Percentiles rank a stretch among this genome's conserved stretches.
phyloP scores from a whole-genome alignment of 2,888 invertebrate species.

The Sipha maydis region DNA sequence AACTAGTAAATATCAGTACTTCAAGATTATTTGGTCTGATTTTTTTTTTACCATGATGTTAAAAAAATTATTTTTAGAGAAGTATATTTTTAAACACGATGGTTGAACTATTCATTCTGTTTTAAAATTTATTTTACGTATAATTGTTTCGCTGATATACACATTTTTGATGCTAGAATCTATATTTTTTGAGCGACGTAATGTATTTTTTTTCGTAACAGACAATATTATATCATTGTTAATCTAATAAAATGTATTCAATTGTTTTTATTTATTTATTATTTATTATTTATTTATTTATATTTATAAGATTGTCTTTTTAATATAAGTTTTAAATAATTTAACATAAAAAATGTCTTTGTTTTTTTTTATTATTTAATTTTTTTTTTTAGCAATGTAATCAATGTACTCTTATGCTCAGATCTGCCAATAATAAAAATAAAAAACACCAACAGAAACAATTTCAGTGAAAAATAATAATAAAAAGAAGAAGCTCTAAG shows the following conservation, averaged over 20 bases:
- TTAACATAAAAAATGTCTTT: too few species aligned
- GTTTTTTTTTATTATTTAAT: too few species aligned
- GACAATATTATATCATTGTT: neutral
- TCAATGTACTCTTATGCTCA: neutral
- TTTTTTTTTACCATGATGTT: neutral
- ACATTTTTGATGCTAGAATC: neutral
- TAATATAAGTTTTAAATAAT: too few species aligned
- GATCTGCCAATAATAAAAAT: neutral
- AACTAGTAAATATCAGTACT: too few species aligned
- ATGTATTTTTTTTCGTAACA: neutral
- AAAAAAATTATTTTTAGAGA: neutral
- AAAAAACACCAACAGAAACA: neutral
- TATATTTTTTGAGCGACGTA: slow-evolving; percentile 20
- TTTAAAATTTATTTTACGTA: neutral
- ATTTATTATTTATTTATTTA: neutral
- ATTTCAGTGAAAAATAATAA: too few species aligned
- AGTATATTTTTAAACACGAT: neutral
- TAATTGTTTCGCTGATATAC: neutral
- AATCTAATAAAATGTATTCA: neutral
- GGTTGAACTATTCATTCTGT: neutral
- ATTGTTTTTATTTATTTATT: neutral
- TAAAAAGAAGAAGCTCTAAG: too few species aligned
- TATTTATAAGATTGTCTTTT: neutral
- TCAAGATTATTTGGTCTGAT: too few species aligned
- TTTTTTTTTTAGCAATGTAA: slow-evolving; percentile 1